Base-by-base conservation (phyloP, 2,888 invertebrate species). In the Masnerella sp. region DNA sequence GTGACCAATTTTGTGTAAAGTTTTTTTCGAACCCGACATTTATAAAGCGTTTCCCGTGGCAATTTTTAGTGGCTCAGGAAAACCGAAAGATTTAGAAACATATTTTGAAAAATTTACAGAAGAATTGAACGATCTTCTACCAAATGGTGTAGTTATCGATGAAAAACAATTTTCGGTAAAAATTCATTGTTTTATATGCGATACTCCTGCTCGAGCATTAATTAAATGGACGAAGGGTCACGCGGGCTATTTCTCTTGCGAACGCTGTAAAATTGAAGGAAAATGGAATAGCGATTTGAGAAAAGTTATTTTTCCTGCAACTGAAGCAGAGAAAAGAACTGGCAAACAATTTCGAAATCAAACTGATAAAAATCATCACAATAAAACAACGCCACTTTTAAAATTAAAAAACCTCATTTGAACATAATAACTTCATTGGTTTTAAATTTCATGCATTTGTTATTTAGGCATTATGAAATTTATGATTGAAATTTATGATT, bases 391-490 rank as follows among this genome's bases (percentile, higher is more conserved):
- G 15, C 64, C 73, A 15, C 43, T 78, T 30, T 38, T 73, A 38
- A 25, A 71, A 47, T 38, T 78, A n/a, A n/a, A 42, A 28, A 38
- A 36, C 77, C 76, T 12, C 38, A 56, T 42, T 36, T 76, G 5
- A 34, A 75, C 18, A 73, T 78, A 68, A 61, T 74, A 7, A 22
- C 1, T 5, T 30, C 25, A n/a, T 78, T 77, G 54, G 47, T 71
- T 3, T 52, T 78, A 0, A 76, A 77, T 45, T 76, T 69, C 17
- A 78, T 77, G 76, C 76, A 77, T 18, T 25, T 78, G 0, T 28
- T 64, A 5, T 30, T 49, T 74, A 42, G 74, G 78, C 9, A 62
- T 75, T 7, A 73, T 74, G 61, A 77, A 73, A n/a, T n/a, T n/a
- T n/a, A n/a, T n/a, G n/a, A n/a, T n/a, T n/a, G 56, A 77, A 68